Conservation (phyloP, 2,797 vertebrate genomes). For the Acanthornis magna region DNA sequence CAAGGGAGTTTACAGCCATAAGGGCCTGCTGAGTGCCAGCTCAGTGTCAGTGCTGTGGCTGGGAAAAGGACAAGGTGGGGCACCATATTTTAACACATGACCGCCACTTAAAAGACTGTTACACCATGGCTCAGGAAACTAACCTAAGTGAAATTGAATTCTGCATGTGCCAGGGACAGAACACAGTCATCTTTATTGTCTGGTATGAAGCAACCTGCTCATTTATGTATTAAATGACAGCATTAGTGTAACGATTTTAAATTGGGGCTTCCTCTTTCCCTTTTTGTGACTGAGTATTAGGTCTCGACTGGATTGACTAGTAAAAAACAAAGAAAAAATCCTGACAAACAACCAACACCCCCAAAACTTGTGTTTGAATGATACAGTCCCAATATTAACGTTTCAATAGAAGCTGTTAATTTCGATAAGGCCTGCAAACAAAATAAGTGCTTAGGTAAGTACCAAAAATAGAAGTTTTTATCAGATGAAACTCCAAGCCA, state of each 20-base stretch:
- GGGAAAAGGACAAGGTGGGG: not conserved
- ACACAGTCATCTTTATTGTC: not conserved
- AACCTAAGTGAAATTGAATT: not conserved
- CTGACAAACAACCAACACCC: not conserved
- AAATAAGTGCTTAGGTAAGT: not conserved
- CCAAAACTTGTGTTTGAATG: not conserved
- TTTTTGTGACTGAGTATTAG: not conserved
- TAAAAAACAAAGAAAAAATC: not conserved
- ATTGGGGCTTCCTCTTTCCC: not conserved
- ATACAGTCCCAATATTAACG: not conserved
- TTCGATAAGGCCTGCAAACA: not conserved
- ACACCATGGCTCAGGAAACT: not conserved
- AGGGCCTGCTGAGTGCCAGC: not conserved
- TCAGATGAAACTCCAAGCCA: constrained; percentile 10
- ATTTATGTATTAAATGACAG: not conserved
- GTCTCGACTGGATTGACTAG: not conserved
- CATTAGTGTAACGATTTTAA: not conserved
- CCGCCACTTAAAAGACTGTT: not conserved
- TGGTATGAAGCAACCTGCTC: not conserved
- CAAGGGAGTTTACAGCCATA: not conserved
- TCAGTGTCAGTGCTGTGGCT: not conserved
- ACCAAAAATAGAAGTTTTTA: constrained; percentile 8
- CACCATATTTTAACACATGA: not conserved
- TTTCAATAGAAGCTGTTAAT: not conserved
- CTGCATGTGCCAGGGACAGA: not conserved